Base-by-base conservation (phyloP, 2,113 vertebrate species). In the Gavialis gangeticus region DNA sequence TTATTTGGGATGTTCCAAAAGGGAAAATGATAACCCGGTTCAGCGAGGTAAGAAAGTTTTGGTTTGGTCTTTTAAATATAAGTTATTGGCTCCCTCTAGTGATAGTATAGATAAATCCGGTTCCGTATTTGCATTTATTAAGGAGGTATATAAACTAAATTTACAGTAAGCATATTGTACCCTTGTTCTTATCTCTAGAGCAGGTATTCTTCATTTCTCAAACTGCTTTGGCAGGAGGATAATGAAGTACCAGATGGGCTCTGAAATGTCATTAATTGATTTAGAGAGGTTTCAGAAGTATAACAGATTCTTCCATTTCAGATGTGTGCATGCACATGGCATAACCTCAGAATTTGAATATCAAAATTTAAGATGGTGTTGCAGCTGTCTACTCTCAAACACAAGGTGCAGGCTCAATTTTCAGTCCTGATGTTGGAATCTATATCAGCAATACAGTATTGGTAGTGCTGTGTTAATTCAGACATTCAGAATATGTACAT, bases 21-120 rank as follows among this genome's bases (percentile, higher is more conserved):
- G 99, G 99, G 63, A 99, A 99, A 97, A 98, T 99, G 90, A 98
- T 99, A 97, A 99, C 99, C 19, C 98, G 99, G 93, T 99, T 99
- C 82, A 98, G 95, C 91, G 99, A 99, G 99, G 99, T 99, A 95
- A 96, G 88, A 91, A 24, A 90, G 59, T 54, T 93, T 78, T 14
- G 56, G n/a, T 79, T 82, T 92, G 60, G 18, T 59, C 67, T 82
- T 1, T 25, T 78, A 5, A 75, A 46, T 83, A 5, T 28, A 60
- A 90, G 16, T 67, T 58, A 85, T 12, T 67, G 0, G 0, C 87
- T 95, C n/a, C n/a, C 14, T 88, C 11, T 92, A 82, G 18, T 66
- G 37, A 24, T 64, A n/a, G 57, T 56, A 15, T 76, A 88, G 82
- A 73, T 15, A 66, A 76, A 85, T 54, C 69, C 73, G 28, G 4